Percentiles rank a stretch among this genome's conserved stretches.
These are phyloP conservation scores for Dolichomitus sp. DNA, from an alignment of 2,888 invertebrate species.

Conservation along the genomic window DNA sequence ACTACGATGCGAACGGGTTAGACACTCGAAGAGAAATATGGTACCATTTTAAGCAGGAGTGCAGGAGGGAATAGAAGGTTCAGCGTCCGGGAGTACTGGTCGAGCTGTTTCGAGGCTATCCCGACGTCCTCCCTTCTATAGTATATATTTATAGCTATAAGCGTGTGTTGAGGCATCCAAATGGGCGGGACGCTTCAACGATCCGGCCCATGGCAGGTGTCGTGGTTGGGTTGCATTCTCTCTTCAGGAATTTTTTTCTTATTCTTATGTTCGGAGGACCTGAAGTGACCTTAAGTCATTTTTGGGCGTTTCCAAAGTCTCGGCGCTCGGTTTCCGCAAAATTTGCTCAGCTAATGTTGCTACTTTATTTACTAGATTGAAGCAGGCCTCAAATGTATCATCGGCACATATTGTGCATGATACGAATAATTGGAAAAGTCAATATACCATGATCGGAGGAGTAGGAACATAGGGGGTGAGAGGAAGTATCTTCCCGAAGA, in stretches of 20 bases:
- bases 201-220: conserved; percentile 3
- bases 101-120: conserved; percentile 7
- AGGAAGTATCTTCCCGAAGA: conserved; percentile 44
- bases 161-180: neutral
- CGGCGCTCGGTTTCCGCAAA: neutral
- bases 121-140: conserved; percentile 24
- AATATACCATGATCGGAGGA: conserved; percentile 48
- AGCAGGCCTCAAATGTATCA: neutral
- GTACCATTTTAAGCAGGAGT: conserved; percentile 77
- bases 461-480: conserved; percentile 25
- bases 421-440: conserved; percentile 51
- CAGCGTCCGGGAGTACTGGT: conserved; percentile 31
- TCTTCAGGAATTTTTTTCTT: neutral
- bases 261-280: neutral
- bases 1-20: conserved; percentile 75
- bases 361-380: neutral
- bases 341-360: neutral
- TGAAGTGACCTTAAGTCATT: conserved; percentile 13
- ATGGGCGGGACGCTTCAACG: conserved; percentile 26
- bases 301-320: neutral
- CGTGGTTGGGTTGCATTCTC: neutral
- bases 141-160: neutral
- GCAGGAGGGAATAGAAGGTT: conserved; percentile 65
- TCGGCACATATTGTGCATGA: conserved; percentile 6
- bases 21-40: conserved; percentile 78